Evolutionary conservation across 2,888 invertebrate genomes (phyloP).

Genomic region (Apodemia zela): DNA sequence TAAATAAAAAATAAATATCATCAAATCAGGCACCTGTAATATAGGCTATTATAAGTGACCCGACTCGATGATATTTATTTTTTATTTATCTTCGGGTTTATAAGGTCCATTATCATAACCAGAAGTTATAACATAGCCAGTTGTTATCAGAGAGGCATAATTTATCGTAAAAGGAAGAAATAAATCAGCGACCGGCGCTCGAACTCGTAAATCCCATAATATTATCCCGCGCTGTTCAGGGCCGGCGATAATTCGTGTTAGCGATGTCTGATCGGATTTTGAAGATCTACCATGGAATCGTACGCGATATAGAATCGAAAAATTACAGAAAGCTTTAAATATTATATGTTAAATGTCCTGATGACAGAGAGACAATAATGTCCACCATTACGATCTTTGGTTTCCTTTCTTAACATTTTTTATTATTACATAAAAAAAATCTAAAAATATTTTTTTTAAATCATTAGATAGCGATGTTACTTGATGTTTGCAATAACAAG

Average conservation of each 20-base stretch:
- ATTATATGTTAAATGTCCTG: no score
- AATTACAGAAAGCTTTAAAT: not conserved
- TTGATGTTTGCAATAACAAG: no score
- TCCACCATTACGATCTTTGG: no score
- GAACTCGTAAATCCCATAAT: slow-evolving; percentile 74
- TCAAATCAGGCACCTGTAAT: no score
- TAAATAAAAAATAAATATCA: no score
- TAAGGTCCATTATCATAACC: slow-evolving; percentile 18
- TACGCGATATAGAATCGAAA: not conserved
- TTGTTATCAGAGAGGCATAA: slow-evolving; percentile 40
- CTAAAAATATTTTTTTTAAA: no score
- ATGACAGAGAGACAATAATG: no score
- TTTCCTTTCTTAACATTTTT: no score
- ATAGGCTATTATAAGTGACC: not conserved
- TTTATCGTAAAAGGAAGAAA: slow-evolving; percentile 69
- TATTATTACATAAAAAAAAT: no score
- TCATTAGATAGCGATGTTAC: no score
- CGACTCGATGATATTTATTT: not conserved
- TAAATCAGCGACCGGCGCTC: slow-evolving; percentile 72
- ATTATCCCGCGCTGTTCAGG: slow-evolving; percentile 53
- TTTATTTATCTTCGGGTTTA: not conserved
- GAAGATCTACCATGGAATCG: not conserved
- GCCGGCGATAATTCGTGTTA: slow-evolving; percentile 50
- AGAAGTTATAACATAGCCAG: slow-evolving; percentile 23
- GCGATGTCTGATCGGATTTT: slow-evolving; percentile 16